phyloP scores from a whole-genome alignment of 2,113 vertebrate species.

The Psittacula cyanocephala region DNA sequence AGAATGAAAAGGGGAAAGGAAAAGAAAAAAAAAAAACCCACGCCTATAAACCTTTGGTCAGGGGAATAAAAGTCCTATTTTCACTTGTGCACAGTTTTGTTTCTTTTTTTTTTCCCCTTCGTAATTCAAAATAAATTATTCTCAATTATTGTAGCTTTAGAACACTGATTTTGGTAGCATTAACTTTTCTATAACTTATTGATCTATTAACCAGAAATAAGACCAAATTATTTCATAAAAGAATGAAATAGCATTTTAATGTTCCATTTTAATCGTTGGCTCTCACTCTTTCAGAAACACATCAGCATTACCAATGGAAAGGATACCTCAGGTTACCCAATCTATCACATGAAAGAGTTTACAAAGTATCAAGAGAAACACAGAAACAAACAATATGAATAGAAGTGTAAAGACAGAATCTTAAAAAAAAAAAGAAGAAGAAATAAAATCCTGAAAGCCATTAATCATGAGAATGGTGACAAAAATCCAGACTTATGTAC shows the following conservation, averaged over 20 bases:
- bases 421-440: neutral
- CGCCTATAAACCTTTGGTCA: neutral
- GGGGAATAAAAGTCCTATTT: neutral
- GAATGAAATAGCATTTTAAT: neutral
- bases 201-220: slow-evolving; percentile 16
- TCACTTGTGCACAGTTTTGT: neutral
- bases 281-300: neutral
- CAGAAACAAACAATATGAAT: neutral
- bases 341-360: neutral
- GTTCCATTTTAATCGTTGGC: neutral
- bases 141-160: neutral
- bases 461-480: neutral
- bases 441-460: neutral
- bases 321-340: neutral
- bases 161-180: neutral
- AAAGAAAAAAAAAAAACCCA: neutral
- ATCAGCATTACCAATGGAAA: neutral
- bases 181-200: neutral
- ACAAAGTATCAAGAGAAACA: neutral
- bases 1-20: neutral
- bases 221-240: neutral
- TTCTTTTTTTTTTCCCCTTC: neutral
- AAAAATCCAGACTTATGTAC: neutral
- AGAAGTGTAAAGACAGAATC: neutral
- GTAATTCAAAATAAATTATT: neutral